Conservation (phyloP, 2,888 invertebrate genomes). For the Clunio marinus region DNA sequence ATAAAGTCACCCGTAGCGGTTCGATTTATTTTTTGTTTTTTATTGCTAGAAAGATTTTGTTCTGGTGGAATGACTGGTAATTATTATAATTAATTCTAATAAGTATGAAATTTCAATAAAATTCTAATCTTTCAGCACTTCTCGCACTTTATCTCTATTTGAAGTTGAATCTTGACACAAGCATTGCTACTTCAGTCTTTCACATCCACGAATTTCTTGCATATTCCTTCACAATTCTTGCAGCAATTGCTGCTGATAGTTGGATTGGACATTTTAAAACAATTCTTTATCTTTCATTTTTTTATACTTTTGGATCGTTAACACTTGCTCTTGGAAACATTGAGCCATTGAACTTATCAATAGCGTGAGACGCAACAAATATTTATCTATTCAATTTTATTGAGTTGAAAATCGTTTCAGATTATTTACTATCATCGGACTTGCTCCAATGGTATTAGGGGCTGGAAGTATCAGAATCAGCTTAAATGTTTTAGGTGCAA, state of each 20-base stretch:
- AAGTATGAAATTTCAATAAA: background rate
- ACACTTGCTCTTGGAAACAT: slow-evolving; percentile 60
- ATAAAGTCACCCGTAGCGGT: background rate
- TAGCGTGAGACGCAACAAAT: background rate
- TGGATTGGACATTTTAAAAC: slow-evolving; percentile 72
- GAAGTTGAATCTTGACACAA: slow-evolving; percentile 59
- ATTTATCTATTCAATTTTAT: background rate
- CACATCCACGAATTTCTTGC: slow-evolving; percentile 69
- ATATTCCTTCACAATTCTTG: slow-evolving; percentile 71
- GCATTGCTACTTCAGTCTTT: slow-evolving; percentile 68
- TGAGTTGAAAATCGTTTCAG: background rate
- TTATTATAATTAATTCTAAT: background rate
- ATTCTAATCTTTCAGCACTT: slow-evolving; percentile 60
- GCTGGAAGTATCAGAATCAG: slow-evolving; percentile 82
- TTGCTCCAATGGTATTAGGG: slow-evolving; percentile 68
- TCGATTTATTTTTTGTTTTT: background rate
- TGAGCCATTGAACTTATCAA: slow-evolving; percentile 18
- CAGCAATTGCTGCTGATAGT: slow-evolving; percentile 45
- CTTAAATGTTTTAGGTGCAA: slow-evolving; percentile 76
- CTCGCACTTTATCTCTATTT: slow-evolving; percentile 68
- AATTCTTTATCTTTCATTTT: slow-evolving; percentile 67
- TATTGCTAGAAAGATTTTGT: background rate
- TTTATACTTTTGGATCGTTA: slow-evolving; percentile 67
- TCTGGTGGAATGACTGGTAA: background rate
- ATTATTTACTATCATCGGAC: slow-evolving; percentile 58